These are phyloP conservation scores for Euphydryas editha DNA, from an alignment of 2,888 invertebrate genomes.

Conservation along the genomic window DNA sequence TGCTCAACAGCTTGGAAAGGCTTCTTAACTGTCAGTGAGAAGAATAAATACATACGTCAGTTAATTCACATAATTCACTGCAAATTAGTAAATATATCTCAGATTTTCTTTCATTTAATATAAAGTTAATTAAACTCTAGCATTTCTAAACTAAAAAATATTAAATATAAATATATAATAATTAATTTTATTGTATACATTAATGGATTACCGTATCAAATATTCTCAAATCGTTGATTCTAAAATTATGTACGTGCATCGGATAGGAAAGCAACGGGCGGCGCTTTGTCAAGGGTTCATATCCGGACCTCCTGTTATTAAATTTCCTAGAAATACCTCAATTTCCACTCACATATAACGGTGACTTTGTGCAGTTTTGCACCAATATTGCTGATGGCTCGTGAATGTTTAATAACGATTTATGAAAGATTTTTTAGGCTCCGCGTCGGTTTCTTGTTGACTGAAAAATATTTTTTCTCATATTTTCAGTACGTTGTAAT, in stretches of 20 bases:
- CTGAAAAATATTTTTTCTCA: neutral
- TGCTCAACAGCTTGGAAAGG: too few relatives aligned
- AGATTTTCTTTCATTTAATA: too few relatives aligned
- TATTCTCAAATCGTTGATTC: neutral
- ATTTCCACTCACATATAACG: conserved; percentile 13
- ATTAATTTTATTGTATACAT: too few relatives aligned
- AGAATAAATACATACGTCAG: too few relatives aligned
- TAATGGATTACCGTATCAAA: conserved; percentile 18
- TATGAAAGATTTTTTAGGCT: conserved; percentile 6
- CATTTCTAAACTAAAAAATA: neutral
- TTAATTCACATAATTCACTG: too few relatives aligned
- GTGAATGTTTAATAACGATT: conserved; percentile 14
- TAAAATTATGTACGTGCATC: conserved; percentile 35
- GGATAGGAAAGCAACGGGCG: conserved; percentile 32
- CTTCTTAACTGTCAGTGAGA: too few relatives aligned
- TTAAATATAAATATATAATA: too few relatives aligned
- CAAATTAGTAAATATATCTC: too few relatives aligned
- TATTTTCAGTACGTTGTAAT: neutral
- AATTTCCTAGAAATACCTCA: conserved; percentile 44
- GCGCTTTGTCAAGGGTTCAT: conserved; percentile 36
- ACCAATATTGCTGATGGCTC: conserved; percentile 7
- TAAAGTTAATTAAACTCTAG: too few relatives aligned
- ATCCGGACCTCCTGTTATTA: conserved; percentile 45
- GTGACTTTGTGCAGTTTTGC: conserved; percentile 18
- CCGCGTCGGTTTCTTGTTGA: neutral